Percentiles rank a stretch among this genome's conserved stretches.
Evolutionary conservation across 2,113 vertebrate species (phyloP).

Genomic region (Plotosus lineatus): DNA sequence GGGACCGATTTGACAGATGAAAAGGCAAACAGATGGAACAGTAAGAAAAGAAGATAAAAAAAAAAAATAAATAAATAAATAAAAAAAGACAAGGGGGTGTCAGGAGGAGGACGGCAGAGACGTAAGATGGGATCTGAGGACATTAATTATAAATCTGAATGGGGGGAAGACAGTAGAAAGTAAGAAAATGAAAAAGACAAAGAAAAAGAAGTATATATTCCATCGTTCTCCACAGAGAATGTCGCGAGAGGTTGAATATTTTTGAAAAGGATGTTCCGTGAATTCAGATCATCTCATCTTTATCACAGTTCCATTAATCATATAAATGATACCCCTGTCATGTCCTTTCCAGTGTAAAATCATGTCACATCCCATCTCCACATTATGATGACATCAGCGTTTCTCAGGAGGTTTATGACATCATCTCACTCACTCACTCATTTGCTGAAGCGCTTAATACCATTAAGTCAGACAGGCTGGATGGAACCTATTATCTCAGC

Average conservation of each 20-base stretch:
- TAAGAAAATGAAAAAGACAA: neutral
- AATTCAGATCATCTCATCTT: neutral
- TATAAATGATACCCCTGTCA: neutral
- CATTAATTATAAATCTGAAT: neutral
- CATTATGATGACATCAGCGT: neutral
- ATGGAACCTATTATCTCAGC: too few relatives aligned
- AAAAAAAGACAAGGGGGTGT: neutral
- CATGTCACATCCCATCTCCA: neutral
- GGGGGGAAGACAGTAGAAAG: neutral
- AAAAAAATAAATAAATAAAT: neutral
- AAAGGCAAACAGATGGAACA: constrained; percentile 9
- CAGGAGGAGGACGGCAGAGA: neutral
- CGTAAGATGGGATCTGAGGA: neutral
- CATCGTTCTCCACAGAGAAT: neutral
- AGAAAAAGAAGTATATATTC: neutral
- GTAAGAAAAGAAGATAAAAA: neutral
- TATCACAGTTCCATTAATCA: neutral
- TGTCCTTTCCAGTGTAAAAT: neutral
- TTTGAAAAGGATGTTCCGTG: neutral
- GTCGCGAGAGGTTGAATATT: neutral
- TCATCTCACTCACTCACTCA: too few relatives aligned
- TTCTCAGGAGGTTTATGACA: neutral
- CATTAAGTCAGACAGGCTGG: too few relatives aligned
- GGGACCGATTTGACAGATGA: constrained; percentile 28
- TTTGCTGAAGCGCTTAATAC: too few relatives aligned